Conservation (phyloP, 30 jellyfish, hydroid and myxozoan genomes). For the Chironex yamaguchii region DNA sequence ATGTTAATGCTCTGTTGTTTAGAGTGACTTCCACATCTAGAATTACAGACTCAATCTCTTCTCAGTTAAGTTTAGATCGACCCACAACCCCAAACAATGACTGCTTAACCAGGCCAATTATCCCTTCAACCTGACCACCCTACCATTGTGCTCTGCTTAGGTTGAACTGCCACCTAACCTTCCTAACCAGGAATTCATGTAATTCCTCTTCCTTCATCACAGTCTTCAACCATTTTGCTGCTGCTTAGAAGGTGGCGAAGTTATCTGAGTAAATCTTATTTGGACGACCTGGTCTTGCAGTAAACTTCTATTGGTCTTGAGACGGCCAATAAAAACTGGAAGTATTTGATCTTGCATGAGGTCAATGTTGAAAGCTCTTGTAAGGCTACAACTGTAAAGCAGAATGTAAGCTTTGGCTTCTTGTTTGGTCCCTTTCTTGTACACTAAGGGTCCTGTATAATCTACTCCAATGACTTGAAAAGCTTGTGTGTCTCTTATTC, state of each 20-base stretch:
- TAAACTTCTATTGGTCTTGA: slow-evolving; percentile 11
- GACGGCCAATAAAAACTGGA: slow-evolving; percentile 1
- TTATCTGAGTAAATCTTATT: slow-evolving; percentile 54
- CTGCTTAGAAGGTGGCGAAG: slow-evolving; percentile 17
- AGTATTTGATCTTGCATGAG: slow-evolving; percentile 44
- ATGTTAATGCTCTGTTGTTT: slow-evolving; percentile 47
- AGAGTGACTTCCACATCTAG: slow-evolving; percentile 40
- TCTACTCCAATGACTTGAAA: slow-evolving; percentile 57
- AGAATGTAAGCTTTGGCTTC: slow-evolving; percentile 65
- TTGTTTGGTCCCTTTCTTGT: background rate
- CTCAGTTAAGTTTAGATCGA: slow-evolving; percentile 6
- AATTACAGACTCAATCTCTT: slow-evolving; percentile 25
- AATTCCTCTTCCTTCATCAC: slow-evolving; percentile 21
- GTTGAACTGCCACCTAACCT: slow-evolving; percentile 62
- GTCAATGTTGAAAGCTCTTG: slow-evolving; percentile 65
- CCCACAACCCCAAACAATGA: slow-evolving; percentile 51
- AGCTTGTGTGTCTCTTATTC: slow-evolving; percentile 21
- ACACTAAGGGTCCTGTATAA: slow-evolving; percentile 57
- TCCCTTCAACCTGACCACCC: slow-evolving; percentile 76
- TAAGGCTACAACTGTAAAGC: slow-evolving; percentile 59
- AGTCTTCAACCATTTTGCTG: slow-evolving; percentile 33
- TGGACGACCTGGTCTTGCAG: slow-evolving; percentile 54
- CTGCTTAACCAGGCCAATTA: slow-evolving; percentile 60
- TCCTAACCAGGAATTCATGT: slow-evolving; percentile 18
- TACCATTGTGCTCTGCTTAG: slow-evolving; percentile 74